These are phyloP conservation scores for Tiliacea citrago DNA, from an alignment of 2,888 invertebrate genomes.

Conservation along the genomic window DNA sequence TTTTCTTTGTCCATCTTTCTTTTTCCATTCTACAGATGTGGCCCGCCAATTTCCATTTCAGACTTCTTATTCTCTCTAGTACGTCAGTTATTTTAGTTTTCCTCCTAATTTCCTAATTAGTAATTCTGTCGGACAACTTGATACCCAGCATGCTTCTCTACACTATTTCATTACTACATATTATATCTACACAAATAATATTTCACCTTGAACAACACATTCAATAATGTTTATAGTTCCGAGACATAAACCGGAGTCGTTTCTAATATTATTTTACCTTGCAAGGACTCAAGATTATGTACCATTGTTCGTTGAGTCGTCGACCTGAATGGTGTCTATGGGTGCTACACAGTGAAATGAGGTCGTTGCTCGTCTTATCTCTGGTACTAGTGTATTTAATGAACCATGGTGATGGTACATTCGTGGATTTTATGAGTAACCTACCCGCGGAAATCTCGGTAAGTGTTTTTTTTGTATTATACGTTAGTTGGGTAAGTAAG, in stretches of 20 bases:
- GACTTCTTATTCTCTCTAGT: too few species aligned
- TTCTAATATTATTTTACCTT: slow-evolving; percentile 10
- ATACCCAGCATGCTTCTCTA: too few species aligned
- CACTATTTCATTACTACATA: background rate
- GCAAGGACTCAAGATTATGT: background rate
- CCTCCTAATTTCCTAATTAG: too few species aligned
- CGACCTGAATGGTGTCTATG: slow-evolving; percentile 26
- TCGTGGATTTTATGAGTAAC: slow-evolving; percentile 50
- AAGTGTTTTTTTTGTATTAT: slow-evolving; percentile 31
- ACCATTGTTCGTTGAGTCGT: slow-evolving; percentile 26
- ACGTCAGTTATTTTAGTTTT: too few species aligned
- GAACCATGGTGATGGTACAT: slow-evolving; percentile 32
- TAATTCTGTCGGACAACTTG: too few species aligned
- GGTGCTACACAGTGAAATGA: slow-evolving; percentile 39
- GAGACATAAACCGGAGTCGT: background rate
- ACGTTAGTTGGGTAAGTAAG: background rate
- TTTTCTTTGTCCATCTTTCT: too few species aligned
- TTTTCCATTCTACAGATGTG: too few species aligned
- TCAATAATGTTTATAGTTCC: slow-evolving; percentile 10
- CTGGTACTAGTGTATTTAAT: slow-evolving; percentile 46
- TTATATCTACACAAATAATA: background rate
- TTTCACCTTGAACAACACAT: background rate
- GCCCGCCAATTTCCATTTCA: too few species aligned
- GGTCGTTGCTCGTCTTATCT: slow-evolving; percentile 26
- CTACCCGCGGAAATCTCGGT: slow-evolving; percentile 52